A percentile compares a stretch with the other conserved stretches of the same genome.
Conservation (phyloP, 2,888 invertebrate genomes). For the Schizaphis graminum region DNA sequence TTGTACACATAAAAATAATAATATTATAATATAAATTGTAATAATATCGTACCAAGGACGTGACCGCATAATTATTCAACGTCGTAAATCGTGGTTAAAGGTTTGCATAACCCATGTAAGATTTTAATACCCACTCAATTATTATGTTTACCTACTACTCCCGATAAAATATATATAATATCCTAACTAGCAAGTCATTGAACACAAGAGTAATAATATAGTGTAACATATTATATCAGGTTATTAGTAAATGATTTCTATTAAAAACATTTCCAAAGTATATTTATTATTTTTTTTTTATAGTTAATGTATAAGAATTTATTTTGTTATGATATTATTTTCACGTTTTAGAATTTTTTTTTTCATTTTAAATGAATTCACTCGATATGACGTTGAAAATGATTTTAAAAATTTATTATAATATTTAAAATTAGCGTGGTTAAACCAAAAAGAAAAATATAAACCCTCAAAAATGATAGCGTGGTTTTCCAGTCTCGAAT, state of each 20-base stretch:
- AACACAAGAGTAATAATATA: background rate
- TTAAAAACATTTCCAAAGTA: no score
- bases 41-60: background rate
- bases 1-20: background rate
- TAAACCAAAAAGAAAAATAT: background rate
- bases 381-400: background rate
- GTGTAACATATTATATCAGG: background rate
- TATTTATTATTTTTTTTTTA: no score
- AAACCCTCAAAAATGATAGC: background rate
- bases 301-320: no score
- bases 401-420: background rate
- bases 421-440: background rate
- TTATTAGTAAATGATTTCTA: background rate
- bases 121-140: constrained; percentile 9
- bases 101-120: background rate
- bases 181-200: background rate
- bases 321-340: background rate
- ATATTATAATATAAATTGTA: background rate
- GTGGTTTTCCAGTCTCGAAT: background rate
- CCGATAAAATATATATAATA: background rate
- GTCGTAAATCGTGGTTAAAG: background rate
- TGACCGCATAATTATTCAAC: constrained; percentile 1
- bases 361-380: background rate
- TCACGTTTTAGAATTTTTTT: background rate
- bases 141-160: background rate